A percentile compares a stretch with the other conserved stretches of the same genome.
phyloP scores from a whole-genome alignment of 2,797 vertebrate species.

The Gymnothorax reevesii region DNA sequence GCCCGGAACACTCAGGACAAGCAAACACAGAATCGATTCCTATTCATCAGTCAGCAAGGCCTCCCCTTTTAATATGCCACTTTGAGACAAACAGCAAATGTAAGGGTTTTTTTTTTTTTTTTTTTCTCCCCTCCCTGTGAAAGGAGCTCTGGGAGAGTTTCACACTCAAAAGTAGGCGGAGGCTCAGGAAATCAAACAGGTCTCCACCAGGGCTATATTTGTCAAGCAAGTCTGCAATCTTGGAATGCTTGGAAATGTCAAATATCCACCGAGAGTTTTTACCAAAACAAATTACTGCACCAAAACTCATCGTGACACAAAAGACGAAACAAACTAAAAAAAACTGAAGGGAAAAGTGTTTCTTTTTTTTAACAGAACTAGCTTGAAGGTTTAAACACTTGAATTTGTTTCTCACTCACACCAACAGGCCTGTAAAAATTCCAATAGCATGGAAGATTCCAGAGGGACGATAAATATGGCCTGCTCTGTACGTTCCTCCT shows the following conservation, averaged over 20 bases:
- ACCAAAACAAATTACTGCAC: not conserved
- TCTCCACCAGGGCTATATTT: not conserved
- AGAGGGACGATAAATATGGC: not conserved
- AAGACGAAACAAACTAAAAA: no score
- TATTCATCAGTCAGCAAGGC: not conserved
- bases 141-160: not conserved
- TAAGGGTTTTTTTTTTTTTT: not conserved
- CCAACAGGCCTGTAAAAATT: not conserved
- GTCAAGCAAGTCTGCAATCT: not conserved
- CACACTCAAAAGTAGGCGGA: not conserved
- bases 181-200: no score
- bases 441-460: not conserved
- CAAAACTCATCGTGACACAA: no score
- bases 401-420: not conserved
- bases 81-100: not conserved
- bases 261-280: not conserved
- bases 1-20: not conserved
- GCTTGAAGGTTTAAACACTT: no score
- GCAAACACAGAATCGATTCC: not conserved
- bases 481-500: not conserved
- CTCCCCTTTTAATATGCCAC: not conserved
- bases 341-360: no score
- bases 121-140: not conserved
- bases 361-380: no score
- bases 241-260: not conserved